A percentile compares a stretch with the other conserved stretches of the same genome.
Evolutionary conservation across 2,113 vertebrate genomes (phyloP).

Genomic region (Miniopterus natalensis): DNA sequence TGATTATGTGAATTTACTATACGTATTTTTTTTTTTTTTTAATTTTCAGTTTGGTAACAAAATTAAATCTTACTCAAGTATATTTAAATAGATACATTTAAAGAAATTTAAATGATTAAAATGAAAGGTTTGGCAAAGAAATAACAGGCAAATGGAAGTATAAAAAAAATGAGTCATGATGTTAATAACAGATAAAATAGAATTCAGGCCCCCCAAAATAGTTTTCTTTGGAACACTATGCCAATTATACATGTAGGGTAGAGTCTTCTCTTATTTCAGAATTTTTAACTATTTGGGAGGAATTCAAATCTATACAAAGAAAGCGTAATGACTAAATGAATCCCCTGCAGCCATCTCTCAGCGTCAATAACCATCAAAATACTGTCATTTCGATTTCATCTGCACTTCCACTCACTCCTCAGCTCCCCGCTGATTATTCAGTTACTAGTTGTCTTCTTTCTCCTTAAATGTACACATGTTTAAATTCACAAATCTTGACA

Average conservation of each 20-base stretch:
- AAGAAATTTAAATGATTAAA: background rate
- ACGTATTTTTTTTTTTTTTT: background rate
- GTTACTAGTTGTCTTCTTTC: background rate
- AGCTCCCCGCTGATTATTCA: background rate
- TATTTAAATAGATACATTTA: background rate
- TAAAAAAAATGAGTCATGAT: slow-evolving; percentile 34
- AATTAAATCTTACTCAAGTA: background rate
- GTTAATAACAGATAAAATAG: slow-evolving; percentile 42
- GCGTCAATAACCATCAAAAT: background rate
- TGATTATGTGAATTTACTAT: background rate
- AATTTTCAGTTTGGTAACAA: slow-evolving; percentile 5
- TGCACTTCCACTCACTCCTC: background rate
- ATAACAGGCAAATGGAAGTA: background rate
- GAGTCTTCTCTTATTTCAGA: background rate
- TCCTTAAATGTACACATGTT: background rate
- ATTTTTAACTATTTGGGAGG: slow-evolving; percentile 30
- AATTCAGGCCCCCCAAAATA: background rate
- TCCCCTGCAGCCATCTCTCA: background rate
- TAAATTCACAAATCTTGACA: background rate
- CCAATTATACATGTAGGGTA: background rate
- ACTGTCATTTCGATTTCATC: slow-evolving; percentile 18
- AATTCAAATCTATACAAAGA: background rate
- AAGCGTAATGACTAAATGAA: background rate
- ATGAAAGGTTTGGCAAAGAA: background rate
- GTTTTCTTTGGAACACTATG: background rate